These are phyloP conservation scores for Myoxocephalus aenaeus DNA, from an alignment of 2,797 vertebrate genomes.

Conservation along the genomic window DNA sequence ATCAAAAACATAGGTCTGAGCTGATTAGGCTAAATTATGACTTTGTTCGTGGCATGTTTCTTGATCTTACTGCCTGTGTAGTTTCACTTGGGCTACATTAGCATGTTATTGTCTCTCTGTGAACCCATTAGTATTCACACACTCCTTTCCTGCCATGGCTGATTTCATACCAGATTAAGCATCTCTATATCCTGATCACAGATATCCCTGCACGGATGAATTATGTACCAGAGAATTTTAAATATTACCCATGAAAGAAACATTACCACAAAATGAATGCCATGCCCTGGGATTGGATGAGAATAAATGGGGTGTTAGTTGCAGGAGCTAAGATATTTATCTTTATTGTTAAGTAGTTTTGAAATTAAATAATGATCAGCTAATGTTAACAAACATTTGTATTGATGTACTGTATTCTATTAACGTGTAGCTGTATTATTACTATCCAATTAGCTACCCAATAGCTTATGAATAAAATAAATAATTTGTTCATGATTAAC, in stretches of 20 bases:
- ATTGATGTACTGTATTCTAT: not conserved
- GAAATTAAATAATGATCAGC: not conserved
- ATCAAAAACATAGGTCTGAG: slow-evolving; percentile 24
- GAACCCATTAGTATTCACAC: slow-evolving; percentile 37
- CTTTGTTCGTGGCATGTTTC: slow-evolving; percentile 2
- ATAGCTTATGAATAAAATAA: not conserved
- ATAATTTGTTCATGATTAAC: not conserved
- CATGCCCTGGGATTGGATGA: not conserved
- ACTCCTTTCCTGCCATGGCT: slow-evolving; percentile 14
- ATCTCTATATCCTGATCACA: slow-evolving; percentile 42
- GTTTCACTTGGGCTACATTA: slow-evolving; percentile 32
- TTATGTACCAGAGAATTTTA: slow-evolving; percentile 13
- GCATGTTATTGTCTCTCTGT: slow-evolving; percentile 31
- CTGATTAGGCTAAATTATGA: slow-evolving; percentile 35
- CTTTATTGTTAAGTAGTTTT: not conserved
- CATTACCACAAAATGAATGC: not conserved
- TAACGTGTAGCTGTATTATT: not conserved
- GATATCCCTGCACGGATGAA: slow-evolving; percentile 1
- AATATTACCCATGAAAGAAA: slow-evolving; percentile 21
- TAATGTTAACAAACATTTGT: not conserved
- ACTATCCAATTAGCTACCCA: not conserved
- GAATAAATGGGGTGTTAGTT: not conserved
- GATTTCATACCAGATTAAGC: slow-evolving; percentile 36
- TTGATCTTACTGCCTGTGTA: slow-evolving; percentile 12
- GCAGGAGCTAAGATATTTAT: not conserved